These are phyloP conservation scores for Glyphotaelius pellucidus DNA, from an alignment of 2,888 invertebrate genomes.

Conservation along the genomic window DNA sequence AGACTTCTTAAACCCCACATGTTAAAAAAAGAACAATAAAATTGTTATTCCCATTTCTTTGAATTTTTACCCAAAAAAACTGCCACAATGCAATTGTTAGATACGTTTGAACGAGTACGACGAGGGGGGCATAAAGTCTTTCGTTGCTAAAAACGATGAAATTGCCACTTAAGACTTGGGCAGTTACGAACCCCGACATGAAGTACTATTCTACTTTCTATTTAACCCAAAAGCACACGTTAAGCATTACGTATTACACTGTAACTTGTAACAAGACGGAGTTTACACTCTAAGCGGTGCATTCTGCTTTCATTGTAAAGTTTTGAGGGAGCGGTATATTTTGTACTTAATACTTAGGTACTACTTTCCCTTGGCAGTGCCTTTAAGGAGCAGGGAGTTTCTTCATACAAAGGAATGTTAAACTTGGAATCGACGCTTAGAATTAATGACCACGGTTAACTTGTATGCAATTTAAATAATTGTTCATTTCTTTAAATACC, in stretches of 20 bases:
- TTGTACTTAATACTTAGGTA: slow-evolving; percentile 20
- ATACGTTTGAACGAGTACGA: neutral
- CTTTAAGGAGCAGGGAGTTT: neutral
- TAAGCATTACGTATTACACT: slow-evolving; percentile 43
- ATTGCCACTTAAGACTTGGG: slow-evolving; percentile 64
- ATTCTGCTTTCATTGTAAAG: slow-evolving; percentile 26
- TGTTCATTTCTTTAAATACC: neutral
- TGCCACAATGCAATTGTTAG: slow-evolving; percentile 34
- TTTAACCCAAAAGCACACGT: slow-evolving; percentile 45
- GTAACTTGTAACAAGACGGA: slow-evolving; percentile 8
- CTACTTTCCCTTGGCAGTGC: neutral
- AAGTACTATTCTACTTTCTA: slow-evolving; percentile 33
- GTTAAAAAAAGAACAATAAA: no score
- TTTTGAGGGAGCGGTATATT: slow-evolving; percentile 38
- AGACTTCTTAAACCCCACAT: neutral
- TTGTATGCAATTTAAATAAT: neutral
- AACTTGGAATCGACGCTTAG: neutral
- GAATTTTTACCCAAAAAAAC: neutral
- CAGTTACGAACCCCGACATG: slow-evolving; percentile 53
- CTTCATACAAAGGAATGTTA: neutral
- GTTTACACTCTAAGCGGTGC: slow-evolving; percentile 14
- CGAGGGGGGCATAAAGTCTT: slow-evolving; percentile 36
- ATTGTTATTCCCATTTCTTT: neutral
- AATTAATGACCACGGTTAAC: neutral
- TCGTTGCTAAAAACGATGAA: slow-evolving; percentile 55